Evolutionary conservation across 53 echinoderm and acorn worm genomes (phyloP), one percentile per base, ranked within the genome.

Genomic region (Henricia sp.): DNA sequence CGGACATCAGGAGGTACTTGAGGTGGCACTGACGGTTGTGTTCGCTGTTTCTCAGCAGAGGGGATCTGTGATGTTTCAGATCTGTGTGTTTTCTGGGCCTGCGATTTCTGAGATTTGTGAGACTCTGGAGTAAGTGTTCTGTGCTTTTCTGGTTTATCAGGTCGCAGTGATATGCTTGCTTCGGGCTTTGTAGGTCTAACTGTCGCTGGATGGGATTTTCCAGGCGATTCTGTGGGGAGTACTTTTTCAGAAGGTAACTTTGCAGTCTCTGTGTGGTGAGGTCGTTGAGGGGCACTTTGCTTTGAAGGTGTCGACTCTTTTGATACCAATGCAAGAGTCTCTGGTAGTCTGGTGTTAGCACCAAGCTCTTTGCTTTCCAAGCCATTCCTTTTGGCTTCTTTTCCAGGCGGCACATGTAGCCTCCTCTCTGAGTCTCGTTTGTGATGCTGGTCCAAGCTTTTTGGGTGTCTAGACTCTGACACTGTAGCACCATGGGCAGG

Each of bases 211-310:
- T 77, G 56, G 32, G 46, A 50, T 48, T 80, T 80, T 9, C 44
- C 80, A 17, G 6, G 65, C 25, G 39, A n/a, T 48, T 80, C 80
- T 20, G 33, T 8, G 44, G 80, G 20, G 33, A 1, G 88, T n/a
- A 72, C 27, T 63, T 39, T 60, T 9, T 74, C 57, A 35, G 67
- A 65, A 35, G 67, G 76, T 14, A 56, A 67, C 38, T 76, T 84
- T 38, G 30, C 51, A 54, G 72, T 37, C 27, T 88, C 88, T 16
- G 82, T 21, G 53, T 88, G 71, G 32, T 71, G 86, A 39, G 82
- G 88, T 30, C 41, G 72, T 54, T 71, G 70, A 39, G 57, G n/a
- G 2, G 17, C 44, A 36, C 65, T 43, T 50, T 27, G 19, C 32
- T 65, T 72, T 30, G 63, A 23, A 38, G 51, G 72, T 55, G 82